Base-by-base conservation (phyloP, 2,888 invertebrate genomes). In the Dorcus hopei region DNA sequence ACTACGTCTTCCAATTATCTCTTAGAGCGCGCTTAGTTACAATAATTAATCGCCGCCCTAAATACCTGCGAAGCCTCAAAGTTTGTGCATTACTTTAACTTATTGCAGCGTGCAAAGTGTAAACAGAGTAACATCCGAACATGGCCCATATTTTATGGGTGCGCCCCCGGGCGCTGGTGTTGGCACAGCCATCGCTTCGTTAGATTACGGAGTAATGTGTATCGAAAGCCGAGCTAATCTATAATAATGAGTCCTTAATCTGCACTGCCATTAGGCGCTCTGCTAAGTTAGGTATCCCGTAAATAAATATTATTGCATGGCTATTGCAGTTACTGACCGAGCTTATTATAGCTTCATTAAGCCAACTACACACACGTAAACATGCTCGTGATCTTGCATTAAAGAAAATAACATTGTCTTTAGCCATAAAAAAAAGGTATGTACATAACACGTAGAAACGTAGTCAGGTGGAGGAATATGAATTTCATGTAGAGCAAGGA, bases 191-290 rank as follows among this genome's bases (percentile, higher is more conserved):
- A 33, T 33, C 26, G 26, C 26, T 33, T 33, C 26, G 26, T 33
- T 33, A 33, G 26, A 33, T 33, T 33, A 33, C 26, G 26, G 26
- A 33, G 26, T 6, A 63, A 57, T 63, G 58, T 58, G 58, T 61
- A 63, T 63, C 63, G 60, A 63, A 58, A 59, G 62, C 26, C 61
- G 60, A 55, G 65, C 63, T 67, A 66, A 67, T 67, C 65, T 63
- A 54, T 61, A 61, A 65, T 67, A 67, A 67, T 65, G 65, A 66
- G 61, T 64, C 65, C 65, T 65, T 67, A 67, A 67, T 67, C 67
- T 66, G 61, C 61, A 63, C 41, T 58, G 63, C 63, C 64, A 65
- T 65, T 67, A 67, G 63, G 60, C 47, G 52, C 43, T 52, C 58
- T 55, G 55, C 57, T 60, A 54, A 43, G 57, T 54, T 60, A 51